Evolutionary conservation across 2,797 vertebrate species (phyloP).

Genomic region (Epinephelus awoara): DNA sequence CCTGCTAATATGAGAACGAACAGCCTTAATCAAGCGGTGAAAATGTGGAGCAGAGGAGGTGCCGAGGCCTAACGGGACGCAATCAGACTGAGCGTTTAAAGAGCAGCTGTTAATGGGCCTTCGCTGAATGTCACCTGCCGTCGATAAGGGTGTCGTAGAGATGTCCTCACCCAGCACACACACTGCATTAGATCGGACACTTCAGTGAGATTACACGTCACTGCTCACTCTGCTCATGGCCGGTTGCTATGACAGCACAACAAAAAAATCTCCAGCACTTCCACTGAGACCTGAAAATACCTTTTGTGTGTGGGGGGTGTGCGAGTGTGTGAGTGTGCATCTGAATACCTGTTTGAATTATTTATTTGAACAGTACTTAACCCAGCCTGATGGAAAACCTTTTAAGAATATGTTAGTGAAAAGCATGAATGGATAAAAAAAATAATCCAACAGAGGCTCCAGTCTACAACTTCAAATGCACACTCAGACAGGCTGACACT

Average conservation of each 20-base stretch:
- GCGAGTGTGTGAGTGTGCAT: no score
- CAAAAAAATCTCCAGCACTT: constrained; percentile 32
- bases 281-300: constrained; percentile 24
- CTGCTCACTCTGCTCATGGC: constrained; percentile 15
- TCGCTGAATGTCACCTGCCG: constrained; percentile 15
- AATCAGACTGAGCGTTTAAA: constrained; percentile 5
- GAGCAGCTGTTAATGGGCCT: constrained; percentile 5
- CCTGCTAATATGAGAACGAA: constrained; percentile 17
- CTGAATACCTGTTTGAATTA: constrained; percentile 12
- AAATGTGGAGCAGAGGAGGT: neutral
- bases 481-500: neutral
- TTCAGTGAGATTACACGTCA: constrained; percentile 15
- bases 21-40: neutral
- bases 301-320: neutral
- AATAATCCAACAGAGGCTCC: neutral
- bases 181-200: neutral
- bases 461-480: neutral
- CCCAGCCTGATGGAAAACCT: constrained; percentile 20
- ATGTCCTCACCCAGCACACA: neutral
- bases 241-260: constrained; percentile 53
- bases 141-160: neutral
- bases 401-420: constrained; percentile 20
- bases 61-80: constrained; percentile 5
- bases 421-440: neutral
- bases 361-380: constrained; percentile 13